phyloP scores from a whole-genome alignment of 2,113 vertebrate species.

The Conger conger region DNA sequence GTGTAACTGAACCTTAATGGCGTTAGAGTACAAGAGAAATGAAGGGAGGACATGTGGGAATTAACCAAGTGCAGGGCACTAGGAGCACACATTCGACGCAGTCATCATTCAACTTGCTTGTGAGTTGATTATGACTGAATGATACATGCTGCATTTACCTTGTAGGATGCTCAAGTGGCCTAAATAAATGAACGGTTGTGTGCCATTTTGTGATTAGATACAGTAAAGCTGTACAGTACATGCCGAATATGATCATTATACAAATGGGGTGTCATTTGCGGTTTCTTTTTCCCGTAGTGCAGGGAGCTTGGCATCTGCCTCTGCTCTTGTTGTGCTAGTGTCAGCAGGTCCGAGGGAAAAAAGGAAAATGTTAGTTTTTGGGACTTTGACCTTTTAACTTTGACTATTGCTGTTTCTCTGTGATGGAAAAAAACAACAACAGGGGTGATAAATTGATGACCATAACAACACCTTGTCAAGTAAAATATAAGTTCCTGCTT shows the following conservation, averaged over 20 bases:
- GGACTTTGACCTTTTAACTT: too few species aligned
- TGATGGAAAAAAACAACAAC: too few species aligned
- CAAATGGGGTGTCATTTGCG: background rate
- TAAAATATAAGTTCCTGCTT: background rate
- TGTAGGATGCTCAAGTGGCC: background rate
- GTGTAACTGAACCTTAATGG: background rate
- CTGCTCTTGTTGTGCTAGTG: too few species aligned
- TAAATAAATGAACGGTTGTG: background rate
- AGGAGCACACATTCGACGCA: background rate
- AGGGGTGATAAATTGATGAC: background rate
- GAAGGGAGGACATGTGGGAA: background rate
- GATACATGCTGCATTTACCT: background rate
- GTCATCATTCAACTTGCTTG: background rate
- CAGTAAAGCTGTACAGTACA: too few species aligned
- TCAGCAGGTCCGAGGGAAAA: too few species aligned
- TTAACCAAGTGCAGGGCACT: background rate
- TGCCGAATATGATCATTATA: background rate
- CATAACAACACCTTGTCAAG: background rate
- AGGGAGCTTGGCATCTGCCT: too few species aligned
- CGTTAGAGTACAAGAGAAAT: background rate
- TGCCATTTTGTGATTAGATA: too few species aligned
- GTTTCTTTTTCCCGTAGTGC: too few species aligned
- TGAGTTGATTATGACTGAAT: background rate
- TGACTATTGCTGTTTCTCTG: too few species aligned
- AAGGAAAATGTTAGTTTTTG: too few species aligned